phyloP scores from a whole-genome alignment of 2,888 invertebrate genomes.

The Monopis laevigella region DNA sequence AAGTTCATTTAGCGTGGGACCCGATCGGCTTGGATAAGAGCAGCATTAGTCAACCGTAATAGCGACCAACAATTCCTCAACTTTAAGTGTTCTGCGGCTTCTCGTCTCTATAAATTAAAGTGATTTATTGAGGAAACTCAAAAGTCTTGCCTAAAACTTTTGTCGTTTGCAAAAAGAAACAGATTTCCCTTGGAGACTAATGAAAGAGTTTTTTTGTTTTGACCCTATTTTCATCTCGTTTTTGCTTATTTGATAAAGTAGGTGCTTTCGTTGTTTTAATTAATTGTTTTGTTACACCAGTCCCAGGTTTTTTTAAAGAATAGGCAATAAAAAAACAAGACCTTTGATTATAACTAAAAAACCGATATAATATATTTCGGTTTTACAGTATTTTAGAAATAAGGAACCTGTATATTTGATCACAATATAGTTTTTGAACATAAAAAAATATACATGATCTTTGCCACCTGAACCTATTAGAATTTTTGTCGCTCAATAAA shows the following conservation, averaged over 20 bases:
- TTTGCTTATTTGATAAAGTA: neutral
- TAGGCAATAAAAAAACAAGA: too few relatives aligned
- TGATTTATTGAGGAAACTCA: conserved; percentile 53
- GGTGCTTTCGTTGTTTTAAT: neutral
- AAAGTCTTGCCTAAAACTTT: conserved; percentile 41
- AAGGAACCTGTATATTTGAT: too few relatives aligned
- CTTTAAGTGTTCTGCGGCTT: conserved; percentile 37
- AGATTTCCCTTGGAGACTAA: conserved; percentile 40
- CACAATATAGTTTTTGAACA: too few relatives aligned
- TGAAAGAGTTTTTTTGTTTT: conserved; percentile 33
- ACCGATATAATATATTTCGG: too few relatives aligned
- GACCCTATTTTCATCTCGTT: neutral
- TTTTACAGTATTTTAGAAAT: too few relatives aligned
- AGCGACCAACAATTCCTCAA: conserved; percentile 32
- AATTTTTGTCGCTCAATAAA: too few relatives aligned
- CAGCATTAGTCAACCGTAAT: conserved; percentile 45
- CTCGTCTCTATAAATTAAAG: conserved; percentile 59
- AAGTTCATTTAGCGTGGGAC: conserved; percentile 18
- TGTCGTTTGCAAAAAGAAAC: conserved; percentile 48
- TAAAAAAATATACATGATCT: too few relatives aligned
- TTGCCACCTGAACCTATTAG: too few relatives aligned
- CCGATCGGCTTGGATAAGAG: conserved; percentile 22
- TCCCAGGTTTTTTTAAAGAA: too few relatives aligned
- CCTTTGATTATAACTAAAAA: too few relatives aligned
- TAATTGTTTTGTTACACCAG: too few relatives aligned